These are phyloP conservation scores for Megamerina dolium DNA, from an alignment of 2,888 invertebrate species.

Conservation along the genomic window DNA sequence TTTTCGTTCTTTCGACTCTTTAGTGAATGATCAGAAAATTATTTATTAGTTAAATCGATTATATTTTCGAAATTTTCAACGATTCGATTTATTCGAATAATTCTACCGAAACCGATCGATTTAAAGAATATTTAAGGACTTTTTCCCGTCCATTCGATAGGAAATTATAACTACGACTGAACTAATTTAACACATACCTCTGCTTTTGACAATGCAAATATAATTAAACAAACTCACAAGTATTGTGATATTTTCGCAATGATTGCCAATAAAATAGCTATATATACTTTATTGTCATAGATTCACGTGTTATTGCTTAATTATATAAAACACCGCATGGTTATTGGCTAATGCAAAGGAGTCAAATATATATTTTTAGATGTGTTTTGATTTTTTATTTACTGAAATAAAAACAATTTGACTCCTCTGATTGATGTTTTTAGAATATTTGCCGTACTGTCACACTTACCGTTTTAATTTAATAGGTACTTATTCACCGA, in stretches of 20 bases:
- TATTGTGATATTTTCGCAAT: conserved; percentile 20
- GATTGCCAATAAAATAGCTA: conserved; percentile 38
- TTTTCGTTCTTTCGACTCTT: conserved; percentile 21
- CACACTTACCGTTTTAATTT: no score
- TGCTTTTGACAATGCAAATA: no score
- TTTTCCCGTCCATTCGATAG: conserved; percentile 47
- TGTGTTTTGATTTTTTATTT: no score
- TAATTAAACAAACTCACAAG: no score
- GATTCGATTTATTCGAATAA: conserved; percentile 25
- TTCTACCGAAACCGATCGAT: conserved; percentile 36
- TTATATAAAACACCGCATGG: conserved; percentile 30
- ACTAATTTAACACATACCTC: no score
- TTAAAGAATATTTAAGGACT: conserved; percentile 25
- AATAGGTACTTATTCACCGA: no score
- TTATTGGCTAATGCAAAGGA: conserved; percentile 9
- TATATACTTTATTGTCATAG: conserved; percentile 27
- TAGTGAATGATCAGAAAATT: conserved; percentile 15
- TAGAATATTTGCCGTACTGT: no score
- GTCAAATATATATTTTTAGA: no score
- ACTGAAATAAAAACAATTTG: no score
- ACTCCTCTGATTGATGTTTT: no score
- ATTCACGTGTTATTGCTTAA: conserved; percentile 22
- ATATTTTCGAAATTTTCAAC: conserved; percentile 24
- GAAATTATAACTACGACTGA: conserved; percentile 49
- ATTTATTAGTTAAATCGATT: conserved; percentile 34